Evolutionary conservation across 2,113 vertebrate genomes (phyloP).

Genomic region (Fregetta grallaria): DNA sequence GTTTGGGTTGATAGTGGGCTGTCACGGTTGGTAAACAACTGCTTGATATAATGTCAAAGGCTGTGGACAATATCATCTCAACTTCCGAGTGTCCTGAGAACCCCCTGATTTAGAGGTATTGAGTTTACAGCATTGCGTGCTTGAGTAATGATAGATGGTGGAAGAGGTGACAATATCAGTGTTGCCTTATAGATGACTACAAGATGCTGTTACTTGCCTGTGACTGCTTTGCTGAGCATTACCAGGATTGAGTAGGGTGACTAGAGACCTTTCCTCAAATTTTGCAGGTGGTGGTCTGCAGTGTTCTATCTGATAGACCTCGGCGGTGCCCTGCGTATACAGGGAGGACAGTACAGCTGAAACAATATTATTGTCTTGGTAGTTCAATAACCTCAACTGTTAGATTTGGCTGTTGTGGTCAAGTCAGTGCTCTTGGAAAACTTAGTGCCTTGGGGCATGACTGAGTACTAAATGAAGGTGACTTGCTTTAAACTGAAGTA

Average conservation of each 20-base stretch:
- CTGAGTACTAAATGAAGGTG: neutral
- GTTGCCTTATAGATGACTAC: neutral
- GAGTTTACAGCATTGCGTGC: neutral
- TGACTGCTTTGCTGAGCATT: neutral
- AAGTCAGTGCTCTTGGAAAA: neutral
- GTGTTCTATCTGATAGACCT: neutral
- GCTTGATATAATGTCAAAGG: accelerated
- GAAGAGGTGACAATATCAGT: neutral
- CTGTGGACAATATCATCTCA: neutral
- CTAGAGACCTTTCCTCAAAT: neutral
- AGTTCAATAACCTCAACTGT: neutral
- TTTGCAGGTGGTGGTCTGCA: neutral
- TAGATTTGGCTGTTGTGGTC: neutral
- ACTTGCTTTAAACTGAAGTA: neutral
- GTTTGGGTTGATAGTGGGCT: neutral
- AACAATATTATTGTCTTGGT: neutral
- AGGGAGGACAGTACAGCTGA: neutral
- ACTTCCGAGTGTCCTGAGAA: neutral
- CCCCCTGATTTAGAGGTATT: neutral
- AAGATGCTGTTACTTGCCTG: neutral
- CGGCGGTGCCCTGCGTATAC: accelerated
- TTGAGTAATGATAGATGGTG: neutral
- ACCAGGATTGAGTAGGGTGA: neutral
- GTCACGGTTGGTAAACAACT: neutral
- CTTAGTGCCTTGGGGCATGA: neutral